Percentiles rank a stretch among this genome's conserved stretches.
Evolutionary conservation across 2,113 vertebrate species (phyloP).

Genomic region (Ciconia maguari): DNA sequence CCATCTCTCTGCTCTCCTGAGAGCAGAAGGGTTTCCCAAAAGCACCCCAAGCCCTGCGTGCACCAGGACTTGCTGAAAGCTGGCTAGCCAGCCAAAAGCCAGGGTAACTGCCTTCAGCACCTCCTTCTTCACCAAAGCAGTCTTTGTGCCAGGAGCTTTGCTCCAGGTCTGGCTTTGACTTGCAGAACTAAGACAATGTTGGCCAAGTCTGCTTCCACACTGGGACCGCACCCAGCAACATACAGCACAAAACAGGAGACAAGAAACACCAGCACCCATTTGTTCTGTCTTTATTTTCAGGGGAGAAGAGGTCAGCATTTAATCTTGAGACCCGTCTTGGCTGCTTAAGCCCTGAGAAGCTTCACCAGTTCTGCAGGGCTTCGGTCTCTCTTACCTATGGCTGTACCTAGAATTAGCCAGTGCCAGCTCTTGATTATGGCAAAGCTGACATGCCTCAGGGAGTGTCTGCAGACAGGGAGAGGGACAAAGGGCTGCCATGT

Average conservation of each 20-base stretch:
- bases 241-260: not conserved
- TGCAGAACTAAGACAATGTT: not conserved
- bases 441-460: not conserved
- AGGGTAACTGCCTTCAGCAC: not conserved
- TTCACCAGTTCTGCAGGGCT: not conserved
- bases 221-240: not conserved
- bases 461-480: not conserved
- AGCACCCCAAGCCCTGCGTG: not conserved
- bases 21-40: not conserved
- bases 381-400: not conserved
- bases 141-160: not conserved
- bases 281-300: conserved; percentile 31
- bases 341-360: not conserved
- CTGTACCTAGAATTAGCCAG: not conserved
- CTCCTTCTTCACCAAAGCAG: not conserved
- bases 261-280: not conserved
- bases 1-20: not conserved
- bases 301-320: not conserved
- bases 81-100: not conserved
- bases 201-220: not conserved
- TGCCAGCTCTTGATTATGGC: not conserved
- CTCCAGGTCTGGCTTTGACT: not conserved
- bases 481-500: not conserved
- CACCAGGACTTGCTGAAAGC: not conserved
- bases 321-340: not conserved